Conservation (phyloP, 2,113 vertebrate genomes). For the Apteryx owenii region DNA sequence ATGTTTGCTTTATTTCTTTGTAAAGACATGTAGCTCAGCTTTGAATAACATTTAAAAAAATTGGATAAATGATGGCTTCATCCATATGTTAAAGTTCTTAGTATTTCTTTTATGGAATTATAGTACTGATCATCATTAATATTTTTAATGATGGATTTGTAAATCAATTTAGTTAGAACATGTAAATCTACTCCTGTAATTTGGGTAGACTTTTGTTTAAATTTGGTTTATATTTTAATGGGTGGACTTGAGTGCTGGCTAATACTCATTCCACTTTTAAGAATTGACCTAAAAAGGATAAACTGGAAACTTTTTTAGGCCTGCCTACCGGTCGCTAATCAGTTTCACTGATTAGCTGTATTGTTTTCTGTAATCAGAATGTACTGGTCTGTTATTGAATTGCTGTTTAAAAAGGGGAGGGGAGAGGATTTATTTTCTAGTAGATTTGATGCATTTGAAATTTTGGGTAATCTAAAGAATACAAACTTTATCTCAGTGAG, state of each 20-base stretch:
- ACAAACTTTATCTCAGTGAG: background rate
- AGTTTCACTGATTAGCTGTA: background rate
- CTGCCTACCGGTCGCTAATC: background rate
- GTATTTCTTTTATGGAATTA: background rate
- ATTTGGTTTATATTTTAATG: background rate
- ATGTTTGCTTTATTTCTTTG: background rate
- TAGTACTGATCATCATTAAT: background rate
- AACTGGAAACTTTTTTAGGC: background rate
- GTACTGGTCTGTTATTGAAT: background rate
- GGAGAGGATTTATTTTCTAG: background rate
- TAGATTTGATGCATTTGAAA: background rate
- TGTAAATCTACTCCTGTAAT: background rate
- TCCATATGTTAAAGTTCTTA: background rate
- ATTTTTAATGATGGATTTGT: background rate
- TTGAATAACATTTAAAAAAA: background rate
- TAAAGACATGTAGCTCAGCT: background rate
- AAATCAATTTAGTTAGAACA: background rate
- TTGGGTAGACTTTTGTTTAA: background rate
- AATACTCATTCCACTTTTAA: background rate
- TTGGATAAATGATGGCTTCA: background rate
- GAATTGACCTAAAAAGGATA: background rate
- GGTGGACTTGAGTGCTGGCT: background rate
- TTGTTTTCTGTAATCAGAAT: background rate
- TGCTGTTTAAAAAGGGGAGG: background rate
- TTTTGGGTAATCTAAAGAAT: background rate